Evolutionary conservation across 2,797 vertebrate genomes (phyloP), one percentile per base, ranked within the genome.

Genomic region (Sarcophilus harrisii): DNA sequence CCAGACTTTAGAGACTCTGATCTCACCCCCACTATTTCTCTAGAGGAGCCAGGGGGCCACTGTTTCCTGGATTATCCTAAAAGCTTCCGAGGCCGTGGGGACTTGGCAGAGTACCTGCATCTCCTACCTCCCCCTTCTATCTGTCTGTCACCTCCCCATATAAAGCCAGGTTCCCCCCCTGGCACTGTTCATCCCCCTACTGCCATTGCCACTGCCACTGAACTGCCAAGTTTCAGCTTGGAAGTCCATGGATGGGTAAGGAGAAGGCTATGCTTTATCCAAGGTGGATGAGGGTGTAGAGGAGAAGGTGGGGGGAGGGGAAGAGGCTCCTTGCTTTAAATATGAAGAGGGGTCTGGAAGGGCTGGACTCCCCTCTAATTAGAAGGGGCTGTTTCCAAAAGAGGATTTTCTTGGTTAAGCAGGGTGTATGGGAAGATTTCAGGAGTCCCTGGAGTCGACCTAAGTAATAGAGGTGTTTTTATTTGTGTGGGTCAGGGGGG

Each of bases 21-120:
- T 98, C 97, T 97, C 93, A 96, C 92, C 96, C 93, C 94, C 92
- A 87, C 13, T 93, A 81, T 57, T 93, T 95, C 97, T 96, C 96
- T 96, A 94, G 90, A 66, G 94, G 94, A 93, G 96, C 95, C 96
- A 2, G 90, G 94, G 96, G 97, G 97, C 94, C 97, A 96, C 93
- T 66, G 95, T 96, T 97, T 97, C 96, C 98, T 98, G 98, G 98
- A 98, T 98, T 98, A 98, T 97, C 97, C 97, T 98, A 98, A 98
- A 98, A 97, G 97, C 98, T 97, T 98, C 97, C 87, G 92, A 97
- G 97, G 96, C 97, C 95, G 32, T 89, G 93, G 97, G 97, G 96
- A 97, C 94, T 98, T 98, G 98, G 98, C 97, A 98, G 94, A 96
- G 30, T 59, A 95, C 57, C 93, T 96, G 3, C n/a, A 38, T 66